These are phyloP conservation scores for Spongilla lacustris DNA, from an alignment of 37 sponge, comb jelly and placozoan species.

Conservation along the genomic window DNA sequence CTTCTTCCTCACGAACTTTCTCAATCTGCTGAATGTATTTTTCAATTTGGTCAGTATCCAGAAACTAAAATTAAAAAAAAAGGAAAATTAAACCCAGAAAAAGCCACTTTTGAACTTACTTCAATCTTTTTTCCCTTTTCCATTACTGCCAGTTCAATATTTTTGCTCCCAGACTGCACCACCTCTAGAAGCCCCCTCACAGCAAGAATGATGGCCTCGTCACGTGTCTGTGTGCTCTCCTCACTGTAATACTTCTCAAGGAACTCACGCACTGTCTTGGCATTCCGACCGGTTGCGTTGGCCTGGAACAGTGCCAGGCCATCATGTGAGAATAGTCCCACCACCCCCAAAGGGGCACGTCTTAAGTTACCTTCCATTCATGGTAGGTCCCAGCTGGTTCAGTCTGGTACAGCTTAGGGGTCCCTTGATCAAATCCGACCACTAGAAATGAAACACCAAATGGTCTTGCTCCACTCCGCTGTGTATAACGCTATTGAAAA, in stretches of 20 bases:
- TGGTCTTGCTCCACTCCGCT: slow-evolving; percentile 92
- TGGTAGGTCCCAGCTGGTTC: slow-evolving; percentile 97
- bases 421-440: slow-evolving; percentile 94
- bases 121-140: slow-evolving; percentile 83
- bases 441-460: slow-evolving; percentile 96
- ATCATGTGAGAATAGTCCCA: not conserved
- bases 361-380: slow-evolving; percentile 89
- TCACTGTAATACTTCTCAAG: slow-evolving; percentile 95
- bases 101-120: slow-evolving; percentile 15
- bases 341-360: not conserved
- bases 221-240: slow-evolving; percentile 77
- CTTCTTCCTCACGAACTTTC: slow-evolving; percentile 87
- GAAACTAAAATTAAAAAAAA: slow-evolving; percentile 51
- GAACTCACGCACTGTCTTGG: slow-evolving; percentile 96
- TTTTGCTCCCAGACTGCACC: slow-evolving; percentile 97
- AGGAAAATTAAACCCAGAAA: not conserved
- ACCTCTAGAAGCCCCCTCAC: slow-evolving; percentile 94
- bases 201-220: slow-evolving; percentile 85
- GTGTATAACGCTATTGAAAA: slow-evolving; percentile 80
- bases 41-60: slow-evolving; percentile 86
- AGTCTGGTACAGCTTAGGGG: slow-evolving; percentile 93
- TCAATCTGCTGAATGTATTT: slow-evolving; percentile 83
- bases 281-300: slow-evolving; percentile 92
- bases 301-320: slow-evolving; percentile 57
- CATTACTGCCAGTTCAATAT: slow-evolving; percentile 95